A percentile compares a stretch with the other conserved stretches of the same genome.
Conservation (phyloP, 2,888 invertebrate genomes). For the Marasmarcha lunaedactyla region DNA sequence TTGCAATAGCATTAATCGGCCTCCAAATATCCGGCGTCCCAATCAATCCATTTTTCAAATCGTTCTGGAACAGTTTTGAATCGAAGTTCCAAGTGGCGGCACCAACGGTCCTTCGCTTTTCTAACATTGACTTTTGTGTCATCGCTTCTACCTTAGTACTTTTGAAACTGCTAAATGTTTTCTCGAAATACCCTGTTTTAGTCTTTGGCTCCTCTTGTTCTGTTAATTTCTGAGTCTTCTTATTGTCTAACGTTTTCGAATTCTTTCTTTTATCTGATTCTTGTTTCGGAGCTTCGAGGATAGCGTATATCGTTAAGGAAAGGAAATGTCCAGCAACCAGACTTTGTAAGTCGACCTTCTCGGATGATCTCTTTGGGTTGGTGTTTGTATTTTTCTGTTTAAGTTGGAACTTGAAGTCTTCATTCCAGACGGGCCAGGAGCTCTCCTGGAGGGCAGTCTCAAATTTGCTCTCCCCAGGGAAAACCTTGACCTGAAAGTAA, state of each 20-base stretch:
- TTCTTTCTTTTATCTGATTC: conserved; percentile 44
- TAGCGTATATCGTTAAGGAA: conserved; percentile 76
- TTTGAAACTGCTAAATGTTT: conserved; percentile 60
- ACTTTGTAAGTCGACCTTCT: conserved; percentile 64
- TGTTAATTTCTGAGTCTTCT: conserved; percentile 39
- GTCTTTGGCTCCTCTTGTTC: conserved; percentile 58
- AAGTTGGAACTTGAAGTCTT: conserved; percentile 79
- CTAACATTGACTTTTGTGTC: conserved; percentile 62
- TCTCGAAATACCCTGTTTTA: conserved; percentile 61
- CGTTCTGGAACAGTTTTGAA: conserved; percentile 72
- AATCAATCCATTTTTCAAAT: conserved; percentile 69
- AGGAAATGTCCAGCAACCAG: conserved; percentile 75
- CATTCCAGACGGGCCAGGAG: conserved; percentile 85
- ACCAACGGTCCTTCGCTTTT: conserved; percentile 75
- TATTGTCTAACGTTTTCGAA: conserved; percentile 39
- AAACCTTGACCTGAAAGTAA: conserved; percentile 79
- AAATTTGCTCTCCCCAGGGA: conserved; percentile 80
- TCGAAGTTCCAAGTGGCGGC: conserved; percentile 78
- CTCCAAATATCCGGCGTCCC: conserved; percentile 80
- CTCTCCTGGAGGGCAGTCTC: conserved; percentile 81
- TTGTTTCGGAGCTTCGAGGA: conserved; percentile 69
- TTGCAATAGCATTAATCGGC: conserved; percentile 73
- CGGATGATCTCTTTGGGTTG: conserved; percentile 44
- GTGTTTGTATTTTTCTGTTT: conserved; percentile 55
- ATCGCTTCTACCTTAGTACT: conserved; percentile 51